Percentiles rank a stretch among this genome's conserved stretches.
These are phyloP conservation scores for Perizoma flavofasciatum DNA, from an alignment of 2,888 invertebrate species.

Conservation along the genomic window DNA sequence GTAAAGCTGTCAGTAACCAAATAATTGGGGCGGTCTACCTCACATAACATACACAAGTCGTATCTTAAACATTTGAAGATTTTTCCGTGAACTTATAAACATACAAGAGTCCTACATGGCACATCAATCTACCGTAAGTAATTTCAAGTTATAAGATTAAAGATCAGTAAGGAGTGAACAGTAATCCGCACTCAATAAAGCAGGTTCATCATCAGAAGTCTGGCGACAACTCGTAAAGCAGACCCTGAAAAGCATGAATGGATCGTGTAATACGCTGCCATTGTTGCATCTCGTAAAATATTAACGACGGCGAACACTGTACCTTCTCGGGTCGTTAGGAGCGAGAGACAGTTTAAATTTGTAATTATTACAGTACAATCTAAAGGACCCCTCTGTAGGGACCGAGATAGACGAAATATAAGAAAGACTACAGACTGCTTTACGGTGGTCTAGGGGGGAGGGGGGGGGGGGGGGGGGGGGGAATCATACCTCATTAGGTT, in stretches of 20 bases:
- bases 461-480: conserved; percentile 6
- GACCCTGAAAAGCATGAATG: conserved; percentile 5
- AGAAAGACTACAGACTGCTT: conserved; percentile 1
- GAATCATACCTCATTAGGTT: too few relatives aligned
- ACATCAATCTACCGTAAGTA: too few relatives aligned
- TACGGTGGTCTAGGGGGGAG: conserved; percentile 4
- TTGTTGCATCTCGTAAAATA: conserved; percentile 20
- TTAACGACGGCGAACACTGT: conserved; percentile 11
- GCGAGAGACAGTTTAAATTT: conserved; percentile 18
- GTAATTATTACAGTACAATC: conserved; percentile 17
- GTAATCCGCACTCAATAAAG: neutral
- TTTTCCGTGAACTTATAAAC: too few relatives aligned
- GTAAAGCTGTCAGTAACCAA: too few relatives aligned
- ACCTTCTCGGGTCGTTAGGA: conserved; percentile 13
- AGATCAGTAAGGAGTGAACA: neutral
- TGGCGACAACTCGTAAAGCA: conserved; percentile 9
- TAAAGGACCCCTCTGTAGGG: conserved; percentile 13
- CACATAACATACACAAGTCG: too few relatives aligned
- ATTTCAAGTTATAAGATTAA: too few relatives aligned
- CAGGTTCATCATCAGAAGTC: conserved; percentile 6
- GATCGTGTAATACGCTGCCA: conserved; percentile 7
- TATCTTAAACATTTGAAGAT: too few relatives aligned
- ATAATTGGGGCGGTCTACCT: too few relatives aligned
- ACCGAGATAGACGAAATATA: conserved; percentile 15
- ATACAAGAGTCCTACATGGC: too few relatives aligned